Evolutionary conservation across 2,888 invertebrate species (phyloP).

Genomic region (Bedellia somnulentella): DNA sequence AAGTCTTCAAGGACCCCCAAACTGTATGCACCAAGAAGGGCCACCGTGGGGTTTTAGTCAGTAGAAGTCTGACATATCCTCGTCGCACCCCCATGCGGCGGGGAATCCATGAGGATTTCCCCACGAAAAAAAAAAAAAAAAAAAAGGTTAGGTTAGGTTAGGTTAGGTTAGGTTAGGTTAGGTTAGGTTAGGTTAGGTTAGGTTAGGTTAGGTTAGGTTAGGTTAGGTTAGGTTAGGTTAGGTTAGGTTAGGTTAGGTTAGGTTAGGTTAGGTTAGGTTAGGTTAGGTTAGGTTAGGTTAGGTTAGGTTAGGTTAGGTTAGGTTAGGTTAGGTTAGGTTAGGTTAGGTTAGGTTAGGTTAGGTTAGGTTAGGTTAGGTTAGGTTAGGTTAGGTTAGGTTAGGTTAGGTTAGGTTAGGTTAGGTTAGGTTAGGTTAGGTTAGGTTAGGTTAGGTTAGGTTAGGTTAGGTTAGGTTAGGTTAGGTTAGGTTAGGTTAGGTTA

Average conservation of each 20-base stretch:
- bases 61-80: too few relatives aligned
- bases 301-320: slow-evolving; percentile 6
- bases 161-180: too few relatives aligned
- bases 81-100: too few relatives aligned
- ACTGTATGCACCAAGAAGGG: too few relatives aligned
- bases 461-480: slow-evolving; percentile 6
- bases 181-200: too few relatives aligned
- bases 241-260: slow-evolving; percentile 5
- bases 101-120: too few relatives aligned
- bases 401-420: slow-evolving; percentile 6
- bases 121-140: too few relatives aligned
- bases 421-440: slow-evolving; percentile 6
- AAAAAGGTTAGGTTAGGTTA: too few relatives aligned
- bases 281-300: slow-evolving; percentile 6
- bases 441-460: slow-evolving; percentile 5
- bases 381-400: slow-evolving; percentile 6
- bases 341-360: slow-evolving; percentile 6
- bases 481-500: slow-evolving; percentile 6
- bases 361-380: slow-evolving; percentile 6
- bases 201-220: too few relatives aligned
- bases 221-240: too few relatives aligned
- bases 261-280: slow-evolving; percentile 6
- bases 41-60: too few relatives aligned
- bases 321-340: slow-evolving; percentile 6
- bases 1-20: too few relatives aligned